Conservation (phyloP, 2,113 vertebrate genomes). For the Perccottus glenii region DNA sequence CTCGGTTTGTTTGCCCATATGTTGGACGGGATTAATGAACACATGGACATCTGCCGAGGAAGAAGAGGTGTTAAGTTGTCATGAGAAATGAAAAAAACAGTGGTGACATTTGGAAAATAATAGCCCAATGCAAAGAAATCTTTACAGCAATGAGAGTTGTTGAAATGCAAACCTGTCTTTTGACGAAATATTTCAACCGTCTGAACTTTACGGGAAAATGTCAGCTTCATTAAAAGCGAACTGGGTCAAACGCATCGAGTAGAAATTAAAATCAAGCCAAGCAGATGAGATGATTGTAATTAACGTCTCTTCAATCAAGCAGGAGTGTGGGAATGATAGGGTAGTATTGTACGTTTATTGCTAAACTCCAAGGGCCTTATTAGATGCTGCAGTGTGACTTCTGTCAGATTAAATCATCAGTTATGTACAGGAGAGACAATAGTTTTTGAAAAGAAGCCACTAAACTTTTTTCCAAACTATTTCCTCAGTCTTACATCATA, state of each 20-base stretch:
- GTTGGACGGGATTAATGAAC: conserved; percentile 13
- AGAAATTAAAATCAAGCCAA: conserved; percentile 62
- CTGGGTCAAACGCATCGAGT: conserved; percentile 59
- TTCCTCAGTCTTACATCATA: not conserved
- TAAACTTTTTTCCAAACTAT: conserved; percentile 10
- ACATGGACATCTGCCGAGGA: conserved; percentile 38
- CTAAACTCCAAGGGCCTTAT: conserved; percentile 23
- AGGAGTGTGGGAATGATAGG: conserved; percentile 40
- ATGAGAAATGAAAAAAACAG: conserved; percentile 10
- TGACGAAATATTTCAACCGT: conserved; percentile 17
- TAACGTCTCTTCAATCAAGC: conserved; percentile 67
- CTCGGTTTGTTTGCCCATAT: conserved; percentile 58
- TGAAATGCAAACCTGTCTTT: conserved; percentile 16
- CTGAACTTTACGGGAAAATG: conserved; percentile 55
- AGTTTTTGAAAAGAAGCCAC: not conserved
- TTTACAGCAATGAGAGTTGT: not conserved
- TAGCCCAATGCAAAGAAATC: not conserved
- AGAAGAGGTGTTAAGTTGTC: conserved; percentile 40
- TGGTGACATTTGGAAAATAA: conserved; percentile 5
- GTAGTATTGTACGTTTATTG: conserved; percentile 34
- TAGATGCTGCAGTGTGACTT: conserved; percentile 11
- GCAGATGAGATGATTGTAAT: conserved; percentile 62
- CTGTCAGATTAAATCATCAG: conserved; percentile 3
- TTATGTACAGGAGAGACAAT: not conserved
- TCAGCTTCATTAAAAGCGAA: conserved; percentile 56